phyloP scores from a whole-genome alignment of 1,140 invertebrate genomes.

The Anoplolepis gracilipes region DNA sequence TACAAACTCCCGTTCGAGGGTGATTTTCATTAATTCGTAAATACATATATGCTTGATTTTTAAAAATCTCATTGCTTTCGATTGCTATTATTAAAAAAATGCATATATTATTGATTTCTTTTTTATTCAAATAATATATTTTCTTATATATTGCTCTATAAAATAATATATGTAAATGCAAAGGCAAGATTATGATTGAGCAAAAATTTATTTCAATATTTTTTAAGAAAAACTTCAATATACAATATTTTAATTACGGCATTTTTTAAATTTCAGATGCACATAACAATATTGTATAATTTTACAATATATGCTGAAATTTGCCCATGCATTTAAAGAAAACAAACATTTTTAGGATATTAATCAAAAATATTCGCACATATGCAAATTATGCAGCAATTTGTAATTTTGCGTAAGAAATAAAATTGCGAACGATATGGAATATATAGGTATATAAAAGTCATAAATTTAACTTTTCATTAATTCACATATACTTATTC shows the following conservation, averaged over 20 bases:
- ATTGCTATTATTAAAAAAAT: background rate
- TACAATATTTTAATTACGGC: background rate
- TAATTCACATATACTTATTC: background rate
- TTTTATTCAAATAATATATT: background rate
- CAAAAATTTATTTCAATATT: background rate
- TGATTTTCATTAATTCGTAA: conserved; percentile 58
- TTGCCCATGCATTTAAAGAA: background rate
- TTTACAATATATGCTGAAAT: background rate
- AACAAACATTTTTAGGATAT: background rate
- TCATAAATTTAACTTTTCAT: no score
- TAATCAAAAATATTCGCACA: background rate
- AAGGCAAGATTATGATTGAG: background rate
- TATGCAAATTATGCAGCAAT: background rate
- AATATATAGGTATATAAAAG: background rate
- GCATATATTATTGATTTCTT: background rate
- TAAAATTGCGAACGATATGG: background rate
- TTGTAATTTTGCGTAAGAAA: background rate
- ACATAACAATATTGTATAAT: no score
- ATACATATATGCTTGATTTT: background rate
- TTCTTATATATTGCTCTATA: background rate
- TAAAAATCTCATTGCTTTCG: background rate
- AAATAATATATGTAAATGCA: background rate
- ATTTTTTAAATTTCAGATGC: no score
- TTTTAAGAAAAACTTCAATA: background rate
- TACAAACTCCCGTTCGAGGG: conserved; percentile 29